Evolutionary conservation across 2,888 invertebrate species (phyloP).

Genomic region (Petrolisthes cinctipes): DNA sequence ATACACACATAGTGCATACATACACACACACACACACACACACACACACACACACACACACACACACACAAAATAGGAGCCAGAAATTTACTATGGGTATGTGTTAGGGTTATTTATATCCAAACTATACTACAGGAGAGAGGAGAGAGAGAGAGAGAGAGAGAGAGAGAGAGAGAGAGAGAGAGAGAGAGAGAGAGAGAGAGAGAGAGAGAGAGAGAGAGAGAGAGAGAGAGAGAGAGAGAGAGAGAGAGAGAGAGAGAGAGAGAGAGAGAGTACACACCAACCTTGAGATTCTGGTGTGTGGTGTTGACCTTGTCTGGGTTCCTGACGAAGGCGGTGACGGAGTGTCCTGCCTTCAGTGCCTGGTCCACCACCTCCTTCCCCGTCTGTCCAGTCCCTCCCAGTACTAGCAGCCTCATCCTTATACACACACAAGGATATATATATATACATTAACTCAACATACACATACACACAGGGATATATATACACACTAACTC

Average conservation of each 20-base stretch:
- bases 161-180: background rate
- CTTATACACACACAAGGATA: too few relatives aligned
- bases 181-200: background rate
- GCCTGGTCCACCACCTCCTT: conserved; percentile 60
- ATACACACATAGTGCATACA: too few relatives aligned
- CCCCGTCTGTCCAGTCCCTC: conserved; percentile 65
- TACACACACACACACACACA: too few relatives aligned
- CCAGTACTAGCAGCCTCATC: conserved; percentile 64
- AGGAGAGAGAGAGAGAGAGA: background rate
- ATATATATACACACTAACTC: too few relatives aligned
- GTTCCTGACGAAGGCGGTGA: conserved; percentile 64
- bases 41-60: too few relatives aligned
- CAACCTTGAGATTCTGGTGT: conserved; percentile 60
- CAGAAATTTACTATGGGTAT: too few relatives aligned
- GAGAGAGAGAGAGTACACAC: background rate
- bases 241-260: background rate
- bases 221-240: background rate
- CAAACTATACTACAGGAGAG: too few relatives aligned
- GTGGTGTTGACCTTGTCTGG: conserved; percentile 49
- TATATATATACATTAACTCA: too few relatives aligned
- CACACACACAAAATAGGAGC: too few relatives aligned
- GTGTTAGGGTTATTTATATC: too few relatives aligned
- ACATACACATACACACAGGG: too few relatives aligned
- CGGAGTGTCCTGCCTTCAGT: conserved; percentile 59
- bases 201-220: background rate